These are phyloP conservation scores for Griposia aprilina DNA, from an alignment of 2,888 invertebrate genomes.

Conservation along the genomic window DNA sequence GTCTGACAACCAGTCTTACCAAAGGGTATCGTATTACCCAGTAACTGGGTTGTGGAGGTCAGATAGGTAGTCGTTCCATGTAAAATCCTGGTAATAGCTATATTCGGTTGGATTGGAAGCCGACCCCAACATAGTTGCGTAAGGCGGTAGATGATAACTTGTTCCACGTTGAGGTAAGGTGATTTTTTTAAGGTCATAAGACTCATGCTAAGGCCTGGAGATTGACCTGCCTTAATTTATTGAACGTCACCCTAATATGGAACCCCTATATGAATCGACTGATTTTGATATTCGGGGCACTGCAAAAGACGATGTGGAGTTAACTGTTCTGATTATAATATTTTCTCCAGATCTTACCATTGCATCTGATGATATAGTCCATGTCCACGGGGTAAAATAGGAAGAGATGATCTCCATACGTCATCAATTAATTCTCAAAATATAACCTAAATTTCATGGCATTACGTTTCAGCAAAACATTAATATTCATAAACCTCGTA, in stretches of 20 bases:
- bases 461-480: constrained; percentile 13
- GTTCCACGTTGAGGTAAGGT: neutral
- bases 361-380: neutral
- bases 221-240: neutral
- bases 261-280: neutral
- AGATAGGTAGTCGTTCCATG: no score
- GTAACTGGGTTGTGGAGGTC: no score
- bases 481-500: constrained; percentile 42
- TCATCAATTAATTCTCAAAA: neutral
- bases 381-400: neutral
- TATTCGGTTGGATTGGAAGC: no score
- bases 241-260: neutral
- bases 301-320: neutral
- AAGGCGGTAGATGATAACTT: no score
- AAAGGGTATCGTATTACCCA: no score
- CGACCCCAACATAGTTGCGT: no score
- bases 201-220: neutral
- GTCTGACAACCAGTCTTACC: no score
- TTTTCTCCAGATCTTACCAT: neutral
- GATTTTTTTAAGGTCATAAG: neutral
- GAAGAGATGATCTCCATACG: neutral
- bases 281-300: neutral
- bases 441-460: neutral
- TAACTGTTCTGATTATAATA: neutral
- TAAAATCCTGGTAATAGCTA: no score